phyloP scores from a whole-genome alignment of 1,140 invertebrate species.

The Drosophila santomea region DNA sequence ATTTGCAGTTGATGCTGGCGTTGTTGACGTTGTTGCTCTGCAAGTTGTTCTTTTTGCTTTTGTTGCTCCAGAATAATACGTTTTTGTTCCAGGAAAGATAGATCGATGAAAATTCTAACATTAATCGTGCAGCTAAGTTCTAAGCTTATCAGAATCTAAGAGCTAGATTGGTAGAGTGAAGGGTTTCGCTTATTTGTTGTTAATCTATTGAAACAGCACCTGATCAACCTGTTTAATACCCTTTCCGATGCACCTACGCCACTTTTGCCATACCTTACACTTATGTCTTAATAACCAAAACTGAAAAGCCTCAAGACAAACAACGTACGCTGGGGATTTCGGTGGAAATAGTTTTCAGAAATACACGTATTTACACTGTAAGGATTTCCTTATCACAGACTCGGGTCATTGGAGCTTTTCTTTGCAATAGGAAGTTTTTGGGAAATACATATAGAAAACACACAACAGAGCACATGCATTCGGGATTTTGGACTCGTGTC shows the following conservation, averaged over 20 bases:
- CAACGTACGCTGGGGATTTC: slow-evolving; percentile 15
- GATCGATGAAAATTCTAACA: slow-evolving; percentile 90
- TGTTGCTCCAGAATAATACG: slow-evolving; percentile 87
- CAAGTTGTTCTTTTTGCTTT: slow-evolving; percentile 84
- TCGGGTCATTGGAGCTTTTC: slow-evolving; percentile 44
- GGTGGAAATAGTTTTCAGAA: slow-evolving; percentile 2
- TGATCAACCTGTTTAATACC: slow-evolving; percentile 28
- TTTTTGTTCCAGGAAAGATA: slow-evolving; percentile 93
- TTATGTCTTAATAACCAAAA: slow-evolving; percentile 17
- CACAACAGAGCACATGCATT: slow-evolving; percentile 62
- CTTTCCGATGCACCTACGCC: slow-evolving; percentile 30
- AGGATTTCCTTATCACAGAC: slow-evolving; percentile 23
- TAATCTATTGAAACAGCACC: slow-evolving; percentile 39
- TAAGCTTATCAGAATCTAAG: slow-evolving; percentile 58
- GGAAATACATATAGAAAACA: slow-evolving; percentile 20
- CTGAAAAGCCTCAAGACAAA: slow-evolving; percentile 23
- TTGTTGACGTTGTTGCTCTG: slow-evolving; percentile 81
- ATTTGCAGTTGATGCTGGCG: slow-evolving; percentile 77
- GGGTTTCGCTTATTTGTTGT: slow-evolving; percentile 28
- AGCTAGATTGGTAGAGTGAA: slow-evolving; percentile 46
- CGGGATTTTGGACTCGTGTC: slow-evolving; percentile 29
- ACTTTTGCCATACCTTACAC: slow-evolving; percentile 42
- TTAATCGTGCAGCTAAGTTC: slow-evolving; percentile 84
- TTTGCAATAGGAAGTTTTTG: slow-evolving; percentile 43
- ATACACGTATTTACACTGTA: slow-evolving; percentile 23